Percentiles rank a stretch among this genome's conserved stretches.
Conservation (phyloP, 2,888 invertebrate genomes). For the Cantharis lateralis region DNA sequence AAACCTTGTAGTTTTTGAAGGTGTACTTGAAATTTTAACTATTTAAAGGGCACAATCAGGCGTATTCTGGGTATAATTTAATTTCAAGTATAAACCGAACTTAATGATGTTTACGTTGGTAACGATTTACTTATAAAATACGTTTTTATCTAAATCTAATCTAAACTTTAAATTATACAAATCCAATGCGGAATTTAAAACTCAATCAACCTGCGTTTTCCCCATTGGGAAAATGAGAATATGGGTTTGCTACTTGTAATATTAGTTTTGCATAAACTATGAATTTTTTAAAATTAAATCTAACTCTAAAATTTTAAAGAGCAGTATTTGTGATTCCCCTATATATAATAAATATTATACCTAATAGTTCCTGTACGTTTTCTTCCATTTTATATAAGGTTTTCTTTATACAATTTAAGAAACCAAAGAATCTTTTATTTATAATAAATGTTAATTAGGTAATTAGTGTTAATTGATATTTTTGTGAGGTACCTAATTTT, state of each 20-base stretch:
- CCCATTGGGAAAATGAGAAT: background rate
- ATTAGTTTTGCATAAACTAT: no score
- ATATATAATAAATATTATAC: background rate
- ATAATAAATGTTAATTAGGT: constrained; percentile 10
- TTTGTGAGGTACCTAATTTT: constrained; percentile 23
- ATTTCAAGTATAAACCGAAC: background rate
- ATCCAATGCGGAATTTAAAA: background rate
- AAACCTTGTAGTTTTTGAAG: no score
- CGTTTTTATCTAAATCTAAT: background rate
- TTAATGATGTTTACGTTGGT: background rate
- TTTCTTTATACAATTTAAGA: constrained; percentile 10
- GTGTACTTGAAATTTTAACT: no score
- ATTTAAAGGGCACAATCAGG: no score
- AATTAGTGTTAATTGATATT: constrained; percentile 16
- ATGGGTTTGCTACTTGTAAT: background rate
- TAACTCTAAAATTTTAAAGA: background rate
- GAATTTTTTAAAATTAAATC: background rate
- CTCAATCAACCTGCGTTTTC: background rate
- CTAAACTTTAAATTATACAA: background rate
- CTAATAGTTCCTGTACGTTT: constrained; percentile 2
- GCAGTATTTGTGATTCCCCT: background rate
- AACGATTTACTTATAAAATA: no score
- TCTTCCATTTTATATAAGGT: constrained; percentile 4
- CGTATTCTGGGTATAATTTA: background rate
- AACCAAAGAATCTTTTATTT: constrained; percentile 26